Evolutionary conservation across 2,113 vertebrate genomes (phyloP).

Genomic region (Oreotragus oreotragus): DNA sequence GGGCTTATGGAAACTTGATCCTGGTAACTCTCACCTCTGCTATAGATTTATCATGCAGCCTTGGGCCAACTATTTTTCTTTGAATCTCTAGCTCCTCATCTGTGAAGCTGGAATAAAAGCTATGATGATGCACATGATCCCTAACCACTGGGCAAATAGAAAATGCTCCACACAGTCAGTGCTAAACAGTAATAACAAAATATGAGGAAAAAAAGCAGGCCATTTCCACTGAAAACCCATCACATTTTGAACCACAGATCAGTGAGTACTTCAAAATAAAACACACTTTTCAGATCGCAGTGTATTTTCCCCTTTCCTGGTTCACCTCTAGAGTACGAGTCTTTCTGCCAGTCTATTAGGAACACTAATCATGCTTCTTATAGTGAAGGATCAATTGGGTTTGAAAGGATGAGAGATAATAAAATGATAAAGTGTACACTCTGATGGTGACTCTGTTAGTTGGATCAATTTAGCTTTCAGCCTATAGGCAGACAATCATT

Average conservation of each 20-base stretch:
- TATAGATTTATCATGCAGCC: neutral
- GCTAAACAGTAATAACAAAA: neutral
- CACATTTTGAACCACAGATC: neutral
- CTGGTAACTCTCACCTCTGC: neutral
- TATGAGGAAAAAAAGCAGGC: neutral
- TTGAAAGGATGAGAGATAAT: conserved; percentile 71
- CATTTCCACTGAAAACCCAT: conserved; percentile 11
- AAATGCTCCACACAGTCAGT: neutral
- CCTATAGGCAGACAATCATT: conserved; percentile 45
- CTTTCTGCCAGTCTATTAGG: conserved; percentile 53
- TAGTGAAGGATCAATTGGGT: conserved; percentile 45
- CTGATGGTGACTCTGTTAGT: conserved; percentile 53
- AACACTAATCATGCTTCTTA: conserved; percentile 58
- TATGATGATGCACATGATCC: neutral
- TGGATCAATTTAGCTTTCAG: conserved; percentile 67
- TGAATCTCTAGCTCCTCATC: neutral
- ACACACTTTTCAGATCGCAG: neutral
- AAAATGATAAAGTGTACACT: conserved; percentile 70
- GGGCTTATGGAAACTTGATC: neutral
- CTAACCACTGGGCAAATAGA: neutral
- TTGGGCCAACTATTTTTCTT: neutral
- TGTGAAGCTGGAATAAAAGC: conserved; percentile 17
- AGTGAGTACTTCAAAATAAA: conserved; percentile 40
- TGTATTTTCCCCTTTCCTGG: neutral
- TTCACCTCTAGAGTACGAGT: neutral